phyloP scores from a whole-genome alignment of 2,797 vertebrate species.

The Ceryle rudis region DNA sequence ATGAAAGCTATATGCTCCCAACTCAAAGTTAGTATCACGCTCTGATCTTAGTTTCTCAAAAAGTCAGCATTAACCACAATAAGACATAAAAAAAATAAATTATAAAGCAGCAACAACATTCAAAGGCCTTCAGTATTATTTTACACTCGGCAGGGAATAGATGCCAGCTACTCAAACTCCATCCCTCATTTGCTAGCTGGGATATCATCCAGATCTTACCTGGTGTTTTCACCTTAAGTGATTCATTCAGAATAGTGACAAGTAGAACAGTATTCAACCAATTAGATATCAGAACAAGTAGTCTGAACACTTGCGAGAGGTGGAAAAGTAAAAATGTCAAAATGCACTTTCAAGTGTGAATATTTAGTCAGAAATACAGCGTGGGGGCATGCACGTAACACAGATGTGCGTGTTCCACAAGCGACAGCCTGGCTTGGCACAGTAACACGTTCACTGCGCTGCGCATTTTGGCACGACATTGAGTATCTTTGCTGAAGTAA shows the following conservation, averaged over 20 bases:
- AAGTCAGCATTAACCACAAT: background rate
- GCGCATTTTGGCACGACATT: background rate
- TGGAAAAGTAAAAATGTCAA: background rate
- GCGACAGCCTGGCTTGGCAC: background rate
- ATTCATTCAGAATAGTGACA: background rate
- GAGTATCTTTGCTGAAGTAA: background rate
- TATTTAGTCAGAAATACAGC: background rate
- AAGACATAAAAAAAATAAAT: background rate
- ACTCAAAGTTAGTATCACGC: background rate
- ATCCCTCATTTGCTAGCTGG: background rate
- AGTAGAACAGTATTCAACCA: background rate
- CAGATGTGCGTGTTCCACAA: background rate
- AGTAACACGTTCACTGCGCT: accelerated
- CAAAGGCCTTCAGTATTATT: conserved; percentile 43
- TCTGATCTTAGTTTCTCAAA: background rate
- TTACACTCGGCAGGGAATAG: background rate
- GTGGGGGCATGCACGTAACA: conserved; percentile 31
- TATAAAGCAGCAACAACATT: background rate
- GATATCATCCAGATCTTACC: conserved; percentile 22
- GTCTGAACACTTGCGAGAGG: background rate
- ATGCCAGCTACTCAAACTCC: background rate
- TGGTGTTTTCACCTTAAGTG: background rate
- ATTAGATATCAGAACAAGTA: background rate
- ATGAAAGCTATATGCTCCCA: background rate
- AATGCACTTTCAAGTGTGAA: background rate